Evolutionary conservation across 2,797 vertebrate genomes (phyloP), one percentile per base, ranked within the genome.

Genomic region (Eulemur rubriventer): DNA sequence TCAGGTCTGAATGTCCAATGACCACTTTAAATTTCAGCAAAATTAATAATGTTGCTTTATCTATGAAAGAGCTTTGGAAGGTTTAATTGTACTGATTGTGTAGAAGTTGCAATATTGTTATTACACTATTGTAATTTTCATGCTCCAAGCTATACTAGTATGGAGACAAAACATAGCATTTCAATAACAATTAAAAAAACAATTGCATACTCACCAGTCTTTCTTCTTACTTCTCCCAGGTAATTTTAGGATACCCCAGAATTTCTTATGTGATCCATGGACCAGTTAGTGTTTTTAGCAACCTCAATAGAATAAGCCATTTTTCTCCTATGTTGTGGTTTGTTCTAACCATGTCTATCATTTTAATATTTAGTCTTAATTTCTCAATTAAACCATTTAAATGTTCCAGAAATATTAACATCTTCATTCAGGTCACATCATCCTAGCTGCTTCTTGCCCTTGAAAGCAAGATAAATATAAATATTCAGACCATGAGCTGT

Each of bases 381-480:
- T 24, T 95, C 38, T 52, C 91, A 38, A 78, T 92, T 89, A 96
- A 87, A 81, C 48, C n/a, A 89, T 81, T 94, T 94, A 94, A 85
- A 69, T 84, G 30, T 96, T 92, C 86, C 83, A 33, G 43, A 90
- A 78, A 89, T 96, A 78, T 94, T 92, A 90, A 28, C 90, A 85
- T 63, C 35, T 94, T 96, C 61, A 70, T 69, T 59, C 46, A 65
- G 55, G 52, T 94, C 91, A 70, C 13, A 79, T 89, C 59, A 87
- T 76, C 80, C 57, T 16, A 87, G 86, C 75, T 90, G 75, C 91
- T 96, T 92, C 61, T 89, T 96, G 86, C n/a, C 70, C n/a, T 48
- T 69, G 75, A 91, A 97, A 95, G 24, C 52, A 94, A 93, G 59
- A 67, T 75, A 89, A 97, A 96, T 89, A 67, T 80, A 96, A 94